Percentiles rank a stretch among this genome's conserved stretches.
phyloP scores from a whole-genome alignment of 2,888 invertebrate species.

The Argyra leucocephala region DNA sequence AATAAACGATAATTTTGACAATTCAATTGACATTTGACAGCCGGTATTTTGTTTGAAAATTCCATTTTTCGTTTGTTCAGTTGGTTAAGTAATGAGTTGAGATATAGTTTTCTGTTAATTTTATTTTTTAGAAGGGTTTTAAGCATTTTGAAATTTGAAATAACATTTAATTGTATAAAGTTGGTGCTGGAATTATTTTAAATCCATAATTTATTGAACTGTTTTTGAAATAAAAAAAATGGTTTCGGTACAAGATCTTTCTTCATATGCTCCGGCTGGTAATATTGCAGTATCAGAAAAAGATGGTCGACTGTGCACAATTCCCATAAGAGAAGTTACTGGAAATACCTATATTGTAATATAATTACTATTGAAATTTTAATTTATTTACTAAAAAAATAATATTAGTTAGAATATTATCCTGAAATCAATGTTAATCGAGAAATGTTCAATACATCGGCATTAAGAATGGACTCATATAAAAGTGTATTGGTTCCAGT shows the following conservation, averaged over 20 bases:
- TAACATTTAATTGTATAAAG: no score
- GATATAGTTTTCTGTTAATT: no score
- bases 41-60: no score
- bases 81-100: no score
- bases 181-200: no score
- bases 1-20: no score
- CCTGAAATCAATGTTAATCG: constrained; percentile 59
- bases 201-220: no score
- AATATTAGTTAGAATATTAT: constrained; percentile 52
- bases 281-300: constrained; percentile 54
- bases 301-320: constrained; percentile 53
- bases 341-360: constrained; percentile 40
- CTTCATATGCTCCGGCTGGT: constrained; percentile 46
- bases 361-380: constrained; percentile 28
- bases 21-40: no score
- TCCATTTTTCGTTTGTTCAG: no score
- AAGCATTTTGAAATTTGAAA: no score
- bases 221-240: constrained; percentile 29
- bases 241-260: constrained; percentile 48
- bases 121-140: no score
- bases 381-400: constrained; percentile 11
- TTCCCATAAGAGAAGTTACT: constrained; percentile 45
- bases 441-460: constrained; percentile 52
- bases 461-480: constrained; percentile 38
- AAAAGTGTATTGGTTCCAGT: constrained; percentile 53